These are phyloP conservation scores for Thamnaconus septentrionalis DNA, from an alignment of 2,113 vertebrate genomes.

Conservation along the genomic window DNA sequence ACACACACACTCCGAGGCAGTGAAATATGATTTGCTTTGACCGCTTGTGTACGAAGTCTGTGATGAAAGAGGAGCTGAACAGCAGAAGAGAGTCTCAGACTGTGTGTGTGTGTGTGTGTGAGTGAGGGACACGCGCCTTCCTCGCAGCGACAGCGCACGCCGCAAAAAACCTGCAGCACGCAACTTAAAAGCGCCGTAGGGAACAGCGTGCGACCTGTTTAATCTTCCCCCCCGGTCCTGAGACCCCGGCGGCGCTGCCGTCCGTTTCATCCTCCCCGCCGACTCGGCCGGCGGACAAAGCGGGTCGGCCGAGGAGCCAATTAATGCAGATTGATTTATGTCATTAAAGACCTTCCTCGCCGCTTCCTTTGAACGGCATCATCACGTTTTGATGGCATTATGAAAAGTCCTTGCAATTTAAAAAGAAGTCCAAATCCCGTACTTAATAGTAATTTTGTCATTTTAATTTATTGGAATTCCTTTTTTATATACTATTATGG, in stretches of 20 bases:
- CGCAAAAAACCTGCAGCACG: constrained; percentile 59
- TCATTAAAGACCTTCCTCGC: constrained; percentile 41
- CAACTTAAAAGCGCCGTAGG: constrained; percentile 71
- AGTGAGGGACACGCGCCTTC: constrained; percentile 37
- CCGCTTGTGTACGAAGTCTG: constrained; percentile 97
- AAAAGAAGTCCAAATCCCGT: no score
- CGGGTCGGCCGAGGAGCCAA: constrained; percentile 55
- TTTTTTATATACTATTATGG: no score
- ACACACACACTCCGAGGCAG: constrained; percentile 67
- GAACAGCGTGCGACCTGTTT: constrained; percentile 67
- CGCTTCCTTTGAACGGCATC: constrained; percentile 23
- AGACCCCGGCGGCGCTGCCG: constrained; percentile 39
- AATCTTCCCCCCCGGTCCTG: constrained; percentile 69
- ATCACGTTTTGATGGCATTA: background rate
- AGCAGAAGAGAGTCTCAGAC: constrained; percentile 83
- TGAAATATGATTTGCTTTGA: constrained; percentile 99
- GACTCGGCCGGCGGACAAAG: constrained; percentile 58
- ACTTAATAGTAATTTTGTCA: no score
- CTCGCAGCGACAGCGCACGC: constrained; percentile 64
- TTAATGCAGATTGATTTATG: constrained; percentile 73
- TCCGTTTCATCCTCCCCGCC: constrained; percentile 69
- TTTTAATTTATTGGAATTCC: no score
- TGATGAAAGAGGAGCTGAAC: constrained; percentile 89
- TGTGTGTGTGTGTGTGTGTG: constrained; percentile 25
- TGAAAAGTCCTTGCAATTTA: constrained; percentile 3